These are phyloP conservation scores for Xylocampa areola DNA, from an alignment of 2,888 invertebrate species.

Conservation along the genomic window DNA sequence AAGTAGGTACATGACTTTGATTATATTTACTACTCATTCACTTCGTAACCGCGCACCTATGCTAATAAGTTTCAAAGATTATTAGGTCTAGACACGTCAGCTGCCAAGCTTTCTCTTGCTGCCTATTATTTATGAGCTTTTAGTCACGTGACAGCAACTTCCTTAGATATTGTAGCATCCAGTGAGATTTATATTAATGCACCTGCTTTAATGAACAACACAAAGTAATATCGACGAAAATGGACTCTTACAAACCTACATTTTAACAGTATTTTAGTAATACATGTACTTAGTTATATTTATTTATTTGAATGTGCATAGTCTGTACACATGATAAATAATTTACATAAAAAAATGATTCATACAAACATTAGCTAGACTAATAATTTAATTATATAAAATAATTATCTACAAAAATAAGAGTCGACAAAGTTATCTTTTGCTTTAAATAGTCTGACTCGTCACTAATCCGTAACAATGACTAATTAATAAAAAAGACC, in stretches of 20 bases:
- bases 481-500: slow-evolving; percentile 1
- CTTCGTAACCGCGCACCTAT: slow-evolving; percentile 21
- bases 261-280: too few species aligned
- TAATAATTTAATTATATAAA: too few species aligned
- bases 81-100: slow-evolving; percentile 25
- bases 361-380: too few species aligned
- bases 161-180: slow-evolving; percentile 17
- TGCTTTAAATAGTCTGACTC: background rate
- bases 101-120: slow-evolving; percentile 36
- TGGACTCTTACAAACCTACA: too few species aligned
- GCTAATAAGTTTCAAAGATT: slow-evolving; percentile 37
- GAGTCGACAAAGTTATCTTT: too few species aligned
- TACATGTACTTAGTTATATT: too few species aligned
- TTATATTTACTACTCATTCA: slow-evolving; percentile 13
- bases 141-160: slow-evolving; percentile 22
- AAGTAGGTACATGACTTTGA: slow-evolving; percentile 18
- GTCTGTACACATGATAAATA: too few species aligned
- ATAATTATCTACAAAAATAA: too few species aligned
- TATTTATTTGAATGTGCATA: too few species aligned
- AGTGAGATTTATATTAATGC: slow-evolving; percentile 13
- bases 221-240: background rate
- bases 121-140: slow-evolving; percentile 24
- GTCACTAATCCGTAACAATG: background rate
- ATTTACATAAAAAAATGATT: too few species aligned
- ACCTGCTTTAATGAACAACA: slow-evolving; percentile 11